phyloP scores from a whole-genome alignment of 2,113 vertebrate species.

The Desmodus rotundus region DNA sequence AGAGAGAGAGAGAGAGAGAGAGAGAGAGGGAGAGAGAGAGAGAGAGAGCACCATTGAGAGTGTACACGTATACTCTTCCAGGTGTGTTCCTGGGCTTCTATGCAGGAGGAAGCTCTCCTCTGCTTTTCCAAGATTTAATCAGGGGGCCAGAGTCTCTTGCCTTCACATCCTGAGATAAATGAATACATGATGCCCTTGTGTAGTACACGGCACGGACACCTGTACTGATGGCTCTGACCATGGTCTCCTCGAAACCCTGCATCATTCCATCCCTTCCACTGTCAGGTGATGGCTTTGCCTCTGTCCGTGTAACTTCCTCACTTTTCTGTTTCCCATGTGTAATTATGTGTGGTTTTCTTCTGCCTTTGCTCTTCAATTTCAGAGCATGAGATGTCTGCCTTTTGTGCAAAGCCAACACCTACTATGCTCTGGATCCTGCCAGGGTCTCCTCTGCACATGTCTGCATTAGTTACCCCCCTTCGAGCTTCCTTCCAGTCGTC shows the following conservation, averaged over 20 bases:
- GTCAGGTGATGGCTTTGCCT: background rate
- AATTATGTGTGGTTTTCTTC: background rate
- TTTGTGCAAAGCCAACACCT: background rate
- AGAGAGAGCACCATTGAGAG: background rate
- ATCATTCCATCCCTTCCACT: background rate
- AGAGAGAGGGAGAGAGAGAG: no score
- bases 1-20: no score
- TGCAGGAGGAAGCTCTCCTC: background rate
- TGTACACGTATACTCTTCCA: background rate
- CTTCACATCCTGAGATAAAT: background rate
- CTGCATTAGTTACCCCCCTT: background rate
- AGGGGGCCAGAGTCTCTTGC: background rate
- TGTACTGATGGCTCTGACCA: background rate
- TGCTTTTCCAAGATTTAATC: background rate
- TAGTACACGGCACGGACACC: background rate
- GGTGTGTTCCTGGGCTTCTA: background rate
- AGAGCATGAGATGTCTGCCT: background rate
- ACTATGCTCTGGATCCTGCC: background rate
- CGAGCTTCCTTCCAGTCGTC: background rate
- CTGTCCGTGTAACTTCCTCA: background rate
- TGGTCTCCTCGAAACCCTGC: background rate
- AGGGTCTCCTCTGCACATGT: background rate
- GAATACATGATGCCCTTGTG: background rate
- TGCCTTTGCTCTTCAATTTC: background rate
- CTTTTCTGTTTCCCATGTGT: background rate